These are phyloP conservation scores for Uropsilus gracilis DNA, from an alignment of 2,113 vertebrate genomes.

Conservation along the genomic window DNA sequence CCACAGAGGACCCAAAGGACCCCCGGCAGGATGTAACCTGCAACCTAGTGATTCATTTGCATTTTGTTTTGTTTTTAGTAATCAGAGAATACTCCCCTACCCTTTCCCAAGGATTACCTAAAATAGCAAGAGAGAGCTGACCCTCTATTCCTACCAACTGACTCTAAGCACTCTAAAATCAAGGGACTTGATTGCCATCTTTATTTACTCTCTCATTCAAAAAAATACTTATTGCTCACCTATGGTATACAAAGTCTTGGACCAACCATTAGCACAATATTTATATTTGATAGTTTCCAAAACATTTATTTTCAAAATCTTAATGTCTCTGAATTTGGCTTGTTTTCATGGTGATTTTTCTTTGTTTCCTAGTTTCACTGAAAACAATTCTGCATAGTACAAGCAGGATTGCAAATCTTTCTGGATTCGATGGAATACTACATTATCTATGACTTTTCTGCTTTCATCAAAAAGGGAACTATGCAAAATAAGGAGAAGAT, in stretches of 20 bases:
- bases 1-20: too few species aligned
- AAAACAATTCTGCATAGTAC: background rate
- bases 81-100: background rate
- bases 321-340: constrained; percentile 13
- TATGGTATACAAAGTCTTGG: background rate
- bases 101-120: background rate
- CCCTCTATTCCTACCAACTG: background rate
- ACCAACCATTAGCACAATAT: background rate
- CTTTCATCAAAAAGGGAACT: background rate
- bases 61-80: background rate
- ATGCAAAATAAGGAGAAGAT: background rate
- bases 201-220: background rate
- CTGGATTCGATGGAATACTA: background rate
- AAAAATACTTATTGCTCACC: background rate
- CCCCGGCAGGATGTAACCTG: too few species aligned
- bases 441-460: background rate
- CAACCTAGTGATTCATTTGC: background rate
- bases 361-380: background rate
- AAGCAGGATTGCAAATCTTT: background rate
- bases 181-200: background rate
- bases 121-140: background rate
- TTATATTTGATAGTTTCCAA: background rate
- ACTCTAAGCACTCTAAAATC: background rate
- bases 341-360: background rate
- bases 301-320: background rate